Evolutionary conservation across 2,113 vertebrate genomes (phyloP).

Genomic region (Spea multiplicata): DNA sequence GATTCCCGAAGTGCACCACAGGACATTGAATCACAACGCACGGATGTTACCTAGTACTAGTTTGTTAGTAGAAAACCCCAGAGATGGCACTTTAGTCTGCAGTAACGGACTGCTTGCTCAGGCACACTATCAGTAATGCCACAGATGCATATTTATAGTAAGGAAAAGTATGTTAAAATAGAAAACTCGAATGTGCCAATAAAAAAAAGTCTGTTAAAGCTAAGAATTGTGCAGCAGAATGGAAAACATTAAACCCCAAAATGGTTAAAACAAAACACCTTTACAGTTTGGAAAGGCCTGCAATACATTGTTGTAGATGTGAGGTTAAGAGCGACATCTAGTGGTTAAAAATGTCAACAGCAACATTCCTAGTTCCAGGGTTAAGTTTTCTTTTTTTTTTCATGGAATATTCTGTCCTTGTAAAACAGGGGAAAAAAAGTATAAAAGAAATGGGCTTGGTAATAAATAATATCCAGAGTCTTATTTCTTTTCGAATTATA

Average conservation of each 20-base stretch:
- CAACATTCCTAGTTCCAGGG: conserved; percentile 1
- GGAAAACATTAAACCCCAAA: background rate
- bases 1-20: background rate
- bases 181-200: conserved; percentile 27
- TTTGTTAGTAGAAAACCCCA: conserved; percentile 20
- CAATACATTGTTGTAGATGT: background rate
- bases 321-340: conserved; percentile 17
- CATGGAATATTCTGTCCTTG: background rate
- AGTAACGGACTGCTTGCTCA: conserved; percentile 32
- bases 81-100: conserved; percentile 43
- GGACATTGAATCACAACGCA: background rate
- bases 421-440: background rate
- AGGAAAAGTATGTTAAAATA: conserved; percentile 28
- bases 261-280: background rate
- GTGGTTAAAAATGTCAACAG: background rate
- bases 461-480: conserved; percentile 14
- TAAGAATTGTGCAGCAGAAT: conserved; percentile 25
- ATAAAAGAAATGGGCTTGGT: background rate
- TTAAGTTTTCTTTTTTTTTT: background rate
- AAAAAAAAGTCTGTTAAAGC: conserved; percentile 27
- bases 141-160: conserved; percentile 24
- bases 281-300: background rate
- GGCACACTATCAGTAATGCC: conserved; percentile 25
- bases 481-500: conserved; percentile 11
- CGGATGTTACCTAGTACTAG: background rate